Evolutionary conservation across 2,797 vertebrate species (phyloP), one percentile per base, ranked within the genome.

Genomic region (Avahi laniger): DNA sequence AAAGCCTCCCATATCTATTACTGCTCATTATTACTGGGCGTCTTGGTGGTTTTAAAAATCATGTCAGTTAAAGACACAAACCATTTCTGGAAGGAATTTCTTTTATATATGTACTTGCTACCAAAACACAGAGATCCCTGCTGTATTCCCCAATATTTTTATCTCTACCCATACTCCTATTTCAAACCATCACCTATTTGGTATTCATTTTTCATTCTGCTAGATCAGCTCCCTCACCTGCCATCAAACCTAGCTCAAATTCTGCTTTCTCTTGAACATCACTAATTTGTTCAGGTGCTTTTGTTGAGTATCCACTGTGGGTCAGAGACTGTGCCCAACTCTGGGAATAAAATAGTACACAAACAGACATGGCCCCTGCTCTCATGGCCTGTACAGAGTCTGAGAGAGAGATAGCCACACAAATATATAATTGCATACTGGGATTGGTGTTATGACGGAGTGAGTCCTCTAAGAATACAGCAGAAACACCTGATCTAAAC

Each of bases 1-100:
- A 84, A 46, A 63, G 20, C 22, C 54, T 92, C 14, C 14, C 50
- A 18, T 54, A 35, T 35, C 33, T 0, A 0, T 84, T 17, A 43
- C 54, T 93, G 10, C 8, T 79, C 35, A 43, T 43, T 81, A 67
- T 48, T 54, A 75, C 33, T 50, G 18, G 41, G 65, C 20, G 70
- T 92, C 57, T 92, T 86, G 26, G n/a, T 76, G 30, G 18, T 52
- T 88, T 94, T 81, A 70, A 46, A 97, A 88, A 76, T 90, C 67
- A 75, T 57, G 5, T 94, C 43, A 89, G 35, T 80, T 33, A 41
- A 89, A 96, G 94, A 48, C 41, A 63, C 69, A 89, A 81, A 59
- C 33, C 7, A 1, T 72, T 81, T 81, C 54, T 96, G 30, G 33
- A 80, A 52, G 28, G 35, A 93, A 80, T 13, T 69, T 4, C 35